phyloP scores from a whole-genome alignment of 2,113 vertebrate species.

The Orthonyx spaldingii region DNA sequence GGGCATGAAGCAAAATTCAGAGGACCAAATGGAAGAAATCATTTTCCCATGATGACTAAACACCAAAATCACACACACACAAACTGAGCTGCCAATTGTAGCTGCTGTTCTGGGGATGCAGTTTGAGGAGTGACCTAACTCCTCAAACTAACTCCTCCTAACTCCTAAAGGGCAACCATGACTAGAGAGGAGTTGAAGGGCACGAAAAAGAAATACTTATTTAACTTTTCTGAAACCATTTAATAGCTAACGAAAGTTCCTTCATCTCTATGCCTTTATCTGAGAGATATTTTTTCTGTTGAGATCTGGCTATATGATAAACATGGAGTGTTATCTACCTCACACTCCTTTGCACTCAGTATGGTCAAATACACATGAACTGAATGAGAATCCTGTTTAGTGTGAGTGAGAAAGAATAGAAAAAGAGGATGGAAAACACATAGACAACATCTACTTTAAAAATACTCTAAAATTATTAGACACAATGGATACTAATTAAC shows the following conservation, averaged over 20 bases:
- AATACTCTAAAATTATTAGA: background rate
- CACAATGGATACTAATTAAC: background rate
- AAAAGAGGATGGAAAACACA: background rate
- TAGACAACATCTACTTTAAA: background rate
- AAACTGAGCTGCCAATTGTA: background rate
- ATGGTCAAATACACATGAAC: background rate
- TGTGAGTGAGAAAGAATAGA: background rate
- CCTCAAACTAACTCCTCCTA: too few species aligned
- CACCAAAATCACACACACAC: background rate
- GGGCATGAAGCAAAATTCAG: background rate
- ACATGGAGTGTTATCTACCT: background rate
- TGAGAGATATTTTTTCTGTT: background rate
- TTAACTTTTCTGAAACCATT: background rate
- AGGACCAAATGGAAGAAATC: background rate
- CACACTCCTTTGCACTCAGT: background rate
- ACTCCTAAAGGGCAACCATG: background rate
- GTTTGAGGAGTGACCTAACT: background rate
- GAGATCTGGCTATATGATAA: background rate
- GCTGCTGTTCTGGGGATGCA: background rate
- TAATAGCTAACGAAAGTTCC: background rate
- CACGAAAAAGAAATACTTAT: background rate
- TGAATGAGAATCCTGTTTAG: background rate
- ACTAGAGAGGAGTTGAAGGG: background rate
- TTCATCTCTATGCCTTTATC: background rate
- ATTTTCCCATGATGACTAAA: background rate